Evolutionary conservation across 1,140 invertebrate genomes (phyloP).

Genomic region (Drosophila parvula): DNA sequence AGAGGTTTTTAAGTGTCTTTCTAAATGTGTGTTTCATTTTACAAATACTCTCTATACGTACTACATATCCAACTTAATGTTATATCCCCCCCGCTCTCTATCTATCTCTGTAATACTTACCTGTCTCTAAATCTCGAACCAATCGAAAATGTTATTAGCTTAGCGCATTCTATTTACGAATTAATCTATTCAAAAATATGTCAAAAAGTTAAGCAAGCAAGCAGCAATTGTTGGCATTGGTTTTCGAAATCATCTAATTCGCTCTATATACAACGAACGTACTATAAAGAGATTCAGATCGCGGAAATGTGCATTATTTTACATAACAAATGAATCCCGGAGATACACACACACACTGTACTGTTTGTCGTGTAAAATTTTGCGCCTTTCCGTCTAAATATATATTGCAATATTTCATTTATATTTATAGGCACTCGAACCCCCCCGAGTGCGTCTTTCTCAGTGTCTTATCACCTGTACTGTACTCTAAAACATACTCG

Average conservation of each 20-base stretch:
- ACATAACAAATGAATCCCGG: slow-evolving; percentile 31
- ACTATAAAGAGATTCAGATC: slow-evolving; percentile 27
- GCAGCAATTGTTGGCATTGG: slow-evolving; percentile 78
- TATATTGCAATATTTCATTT: slow-evolving; percentile 33
- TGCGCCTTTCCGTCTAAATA: slow-evolving; percentile 51
- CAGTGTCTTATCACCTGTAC: slow-evolving; percentile 43
- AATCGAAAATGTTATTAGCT: slow-evolving; percentile 52
- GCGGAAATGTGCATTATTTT: slow-evolving; percentile 66
- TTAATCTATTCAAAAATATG: slow-evolving; percentile 73
- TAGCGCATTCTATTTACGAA: slow-evolving; percentile 53
- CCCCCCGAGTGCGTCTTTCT: slow-evolving; percentile 19
- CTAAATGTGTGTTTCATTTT: slow-evolving; percentile 71
- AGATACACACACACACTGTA: too few species aligned
- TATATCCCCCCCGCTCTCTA: slow-evolving; percentile 26
- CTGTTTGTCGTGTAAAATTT: slow-evolving; percentile 58
- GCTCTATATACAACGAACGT: slow-evolving; percentile 23
- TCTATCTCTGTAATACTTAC: slow-evolving; percentile 28
- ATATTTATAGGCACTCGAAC: slow-evolving; percentile 14
- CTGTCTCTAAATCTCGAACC: slow-evolving; percentile 44
- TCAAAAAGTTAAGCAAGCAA: slow-evolving; percentile 70
- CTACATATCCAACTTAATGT: slow-evolving; percentile 56
- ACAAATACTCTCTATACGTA: slow-evolving; percentile 54
- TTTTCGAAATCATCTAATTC: slow-evolving; percentile 71
- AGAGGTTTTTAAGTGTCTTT: slow-evolving; percentile 62
- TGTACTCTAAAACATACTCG: slow-evolving; percentile 33